Evolutionary conservation across 2,888 invertebrate species (phyloP).

Genomic region (Aethes cnicana): DNA sequence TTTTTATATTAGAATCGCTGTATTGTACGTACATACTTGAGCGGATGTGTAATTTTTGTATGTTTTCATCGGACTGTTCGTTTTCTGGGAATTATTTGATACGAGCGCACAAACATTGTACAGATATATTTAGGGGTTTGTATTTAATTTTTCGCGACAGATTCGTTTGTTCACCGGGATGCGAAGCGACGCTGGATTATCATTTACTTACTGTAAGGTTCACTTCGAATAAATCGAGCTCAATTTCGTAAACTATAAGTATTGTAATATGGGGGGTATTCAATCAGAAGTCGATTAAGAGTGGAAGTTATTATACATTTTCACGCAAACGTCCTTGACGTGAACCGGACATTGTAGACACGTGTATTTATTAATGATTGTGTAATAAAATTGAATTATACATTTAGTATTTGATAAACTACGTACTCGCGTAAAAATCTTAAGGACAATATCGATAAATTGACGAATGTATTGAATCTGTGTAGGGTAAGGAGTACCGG

Average conservation of each 20-base stretch:
- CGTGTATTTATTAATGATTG: conserved; percentile 57
- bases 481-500: conserved; percentile 61
- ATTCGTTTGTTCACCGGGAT: conserved; percentile 49
- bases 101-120: conserved; percentile 80
- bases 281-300: conserved; percentile 63
- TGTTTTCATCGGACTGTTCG: conserved; percentile 57
- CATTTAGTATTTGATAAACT: conserved; percentile 77
- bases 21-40: conserved; percentile 58
- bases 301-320: conserved; percentile 57
- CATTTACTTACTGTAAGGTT: conserved; percentile 62
- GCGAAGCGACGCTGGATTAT: conserved; percentile 46
- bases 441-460: conserved; percentile 80
- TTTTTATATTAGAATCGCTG: conserved; percentile 75
- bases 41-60: conserved; percentile 55
- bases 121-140: conserved; percentile 63
- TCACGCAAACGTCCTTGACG: conserved; percentile 72
- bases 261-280: conserved; percentile 68
- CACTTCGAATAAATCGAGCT: conserved; percentile 80
- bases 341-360: conserved; percentile 71
- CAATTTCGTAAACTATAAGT: conserved; percentile 76
- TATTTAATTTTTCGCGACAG: conserved; percentile 58
- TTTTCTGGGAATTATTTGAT: conserved; percentile 70
- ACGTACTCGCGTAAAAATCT: conserved; percentile 80
- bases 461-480: conserved; percentile 70
- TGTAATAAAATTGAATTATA: conserved; percentile 66